phyloP scores from a whole-genome alignment of 2,113 vertebrate genomes.

The Hymenochirus boettgeri region DNA sequence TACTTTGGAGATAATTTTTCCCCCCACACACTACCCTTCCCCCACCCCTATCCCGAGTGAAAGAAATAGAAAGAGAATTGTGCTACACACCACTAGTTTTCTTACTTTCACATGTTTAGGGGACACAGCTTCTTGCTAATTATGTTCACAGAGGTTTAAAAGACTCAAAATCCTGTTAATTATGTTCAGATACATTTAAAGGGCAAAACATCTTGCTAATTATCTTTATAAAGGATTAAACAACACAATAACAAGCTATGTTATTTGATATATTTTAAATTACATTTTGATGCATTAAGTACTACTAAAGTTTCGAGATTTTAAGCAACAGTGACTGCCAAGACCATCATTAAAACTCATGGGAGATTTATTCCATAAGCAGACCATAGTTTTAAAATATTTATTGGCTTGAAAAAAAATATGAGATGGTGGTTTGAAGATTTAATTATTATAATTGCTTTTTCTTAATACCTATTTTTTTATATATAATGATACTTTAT shows the following conservation, averaged over 20 bases:
- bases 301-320: neutral
- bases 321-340: too few species aligned
- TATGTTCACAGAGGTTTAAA: slow-evolving; percentile 5
- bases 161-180: slow-evolving; percentile 3
- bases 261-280: neutral
- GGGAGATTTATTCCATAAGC: too few species aligned
- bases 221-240: neutral
- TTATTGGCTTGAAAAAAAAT: too few species aligned
- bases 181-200: slow-evolving; percentile 3
- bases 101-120: neutral
- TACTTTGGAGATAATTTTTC: too few species aligned
- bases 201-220: slow-evolving; percentile 3
- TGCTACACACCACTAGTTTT: slow-evolving; percentile 4
- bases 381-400: too few species aligned
- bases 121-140: neutral
- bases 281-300: neutral
- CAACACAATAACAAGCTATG: neutral
- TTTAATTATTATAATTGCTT: too few species aligned
- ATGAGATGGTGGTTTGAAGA: too few species aligned
- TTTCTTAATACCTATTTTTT: too few species aligned
- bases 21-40: too few species aligned
- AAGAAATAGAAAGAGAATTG: neutral
- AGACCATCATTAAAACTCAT: too few species aligned
- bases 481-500: too few species aligned
- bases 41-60: too few species aligned